Conservation (phyloP, 2,113 vertebrate genomes). For the Emydura subglobosa region DNA sequence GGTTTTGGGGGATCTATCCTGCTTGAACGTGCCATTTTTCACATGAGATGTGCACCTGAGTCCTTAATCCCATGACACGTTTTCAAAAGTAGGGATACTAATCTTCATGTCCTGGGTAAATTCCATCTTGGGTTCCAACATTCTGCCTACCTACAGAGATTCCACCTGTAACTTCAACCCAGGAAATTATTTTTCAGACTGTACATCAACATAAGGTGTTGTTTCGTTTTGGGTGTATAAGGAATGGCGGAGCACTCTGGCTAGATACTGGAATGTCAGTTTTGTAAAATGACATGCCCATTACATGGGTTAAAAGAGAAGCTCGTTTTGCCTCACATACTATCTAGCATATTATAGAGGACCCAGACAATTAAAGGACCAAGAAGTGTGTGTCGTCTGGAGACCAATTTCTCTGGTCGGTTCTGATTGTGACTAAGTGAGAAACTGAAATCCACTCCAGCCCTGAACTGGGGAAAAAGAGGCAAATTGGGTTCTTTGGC, state of each 20-base stretch:
- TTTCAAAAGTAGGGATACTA: not conserved
- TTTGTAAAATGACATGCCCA: not conserved
- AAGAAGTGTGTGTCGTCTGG: not conserved
- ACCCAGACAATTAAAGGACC: not conserved
- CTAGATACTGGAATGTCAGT: not conserved
- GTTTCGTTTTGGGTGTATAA: not conserved
- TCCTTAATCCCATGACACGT: not conserved
- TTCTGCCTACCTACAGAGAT: not conserved
- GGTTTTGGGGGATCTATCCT: not conserved
- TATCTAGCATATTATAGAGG: not conserved
- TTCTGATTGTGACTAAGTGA: not conserved
- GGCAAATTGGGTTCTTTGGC: not conserved
- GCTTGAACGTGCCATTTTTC: not conserved
- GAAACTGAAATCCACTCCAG: not conserved
- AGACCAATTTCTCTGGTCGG: not conserved
- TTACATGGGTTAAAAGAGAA: not conserved
- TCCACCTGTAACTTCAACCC: not conserved
- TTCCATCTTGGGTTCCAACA: not conserved
- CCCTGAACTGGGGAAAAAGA: not conserved
- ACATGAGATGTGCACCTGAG: not conserved
- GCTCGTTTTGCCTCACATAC: not conserved
- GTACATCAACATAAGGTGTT: not conserved
- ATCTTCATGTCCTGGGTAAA: not conserved
- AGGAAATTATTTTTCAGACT: not conserved
- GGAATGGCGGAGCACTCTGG: conserved; percentile 18